phyloP scores from a whole-genome alignment of 2,888 invertebrate genomes.

The Scaeva pyrastri region DNA sequence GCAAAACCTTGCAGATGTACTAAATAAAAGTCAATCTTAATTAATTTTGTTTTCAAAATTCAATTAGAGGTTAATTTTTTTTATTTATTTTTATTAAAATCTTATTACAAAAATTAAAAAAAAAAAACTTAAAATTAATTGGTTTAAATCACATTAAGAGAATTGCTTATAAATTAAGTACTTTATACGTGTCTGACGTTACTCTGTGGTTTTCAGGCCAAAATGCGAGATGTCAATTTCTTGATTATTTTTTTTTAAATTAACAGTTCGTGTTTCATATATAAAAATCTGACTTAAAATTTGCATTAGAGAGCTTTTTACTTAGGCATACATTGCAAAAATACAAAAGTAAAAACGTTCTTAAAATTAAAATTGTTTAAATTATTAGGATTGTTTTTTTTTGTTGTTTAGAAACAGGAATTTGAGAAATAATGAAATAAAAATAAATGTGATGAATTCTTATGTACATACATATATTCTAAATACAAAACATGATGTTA shows the following conservation, averaged over 20 bases:
- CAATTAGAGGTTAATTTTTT: constrained; percentile 7
- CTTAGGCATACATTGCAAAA: too few species aligned
- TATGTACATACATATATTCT: too few species aligned
- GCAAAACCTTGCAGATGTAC: constrained; percentile 14
- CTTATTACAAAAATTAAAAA: constrained; percentile 12
- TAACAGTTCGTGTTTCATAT: too few species aligned
- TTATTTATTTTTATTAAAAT: neutral
- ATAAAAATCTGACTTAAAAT: too few species aligned
- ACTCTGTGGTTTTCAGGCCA: too few species aligned
- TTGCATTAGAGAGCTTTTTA: too few species aligned
- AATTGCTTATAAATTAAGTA: neutral
- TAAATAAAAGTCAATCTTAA: constrained; percentile 11
- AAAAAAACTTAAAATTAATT: constrained; percentile 42
- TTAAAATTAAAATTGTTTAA: too few species aligned
- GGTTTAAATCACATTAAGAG: constrained; percentile 17
- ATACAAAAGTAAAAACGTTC: neutral
- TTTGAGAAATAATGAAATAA: neutral
- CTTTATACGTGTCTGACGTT: too few species aligned
- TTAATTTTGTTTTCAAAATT: constrained; percentile 19
- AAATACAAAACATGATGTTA: neutral
- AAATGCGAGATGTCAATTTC: too few species aligned
- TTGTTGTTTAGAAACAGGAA: neutral
- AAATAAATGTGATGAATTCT: constrained; percentile 1
- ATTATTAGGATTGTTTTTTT: neutral
- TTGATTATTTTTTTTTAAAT: too few species aligned